phyloP scores from a whole-genome alignment of 2,888 invertebrate genomes.

The Seladonia tumulorum region DNA sequence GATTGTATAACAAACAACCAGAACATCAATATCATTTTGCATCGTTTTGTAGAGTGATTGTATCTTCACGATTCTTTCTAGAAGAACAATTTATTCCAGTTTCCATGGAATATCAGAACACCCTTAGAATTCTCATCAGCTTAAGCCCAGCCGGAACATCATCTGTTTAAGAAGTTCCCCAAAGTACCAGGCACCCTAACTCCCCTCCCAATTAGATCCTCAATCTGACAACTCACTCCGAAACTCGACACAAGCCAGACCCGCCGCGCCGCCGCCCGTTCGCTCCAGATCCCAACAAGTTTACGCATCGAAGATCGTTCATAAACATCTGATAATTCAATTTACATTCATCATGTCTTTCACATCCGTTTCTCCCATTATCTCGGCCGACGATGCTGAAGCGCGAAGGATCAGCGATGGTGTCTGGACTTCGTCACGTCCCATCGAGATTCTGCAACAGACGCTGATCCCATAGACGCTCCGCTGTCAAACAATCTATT shows the following conservation, averaged over 20 bases:
- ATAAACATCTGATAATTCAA: constrained; percentile 5
- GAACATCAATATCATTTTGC: no score
- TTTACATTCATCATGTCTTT: constrained; percentile 2
- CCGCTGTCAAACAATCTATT: constrained; percentile 6
- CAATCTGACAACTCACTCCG: not conserved
- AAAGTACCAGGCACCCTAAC: not conserved
- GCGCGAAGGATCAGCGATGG: not conserved
- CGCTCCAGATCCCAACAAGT: not conserved
- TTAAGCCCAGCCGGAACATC: not conserved
- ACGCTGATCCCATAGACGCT: not conserved
- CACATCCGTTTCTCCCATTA: not conserved
- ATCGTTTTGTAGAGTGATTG: not conserved
- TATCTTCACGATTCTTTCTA: not conserved
- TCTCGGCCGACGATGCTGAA: not conserved
- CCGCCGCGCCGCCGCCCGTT: not conserved
- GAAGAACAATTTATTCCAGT: not conserved
- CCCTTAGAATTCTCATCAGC: not conserved
- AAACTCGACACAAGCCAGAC: not conserved
- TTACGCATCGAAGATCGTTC: constrained; percentile 8
- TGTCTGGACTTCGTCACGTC: constrained; percentile 12
- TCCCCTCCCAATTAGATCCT: constrained; percentile 2
- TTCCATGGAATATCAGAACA: not conserved
- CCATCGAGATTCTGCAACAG: not conserved
- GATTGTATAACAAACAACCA: no score
- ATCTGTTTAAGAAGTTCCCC: not conserved